Evolutionary conservation across 2,888 invertebrate species (phyloP).

Genomic region (Zhuqinia jingwanae): DNA sequence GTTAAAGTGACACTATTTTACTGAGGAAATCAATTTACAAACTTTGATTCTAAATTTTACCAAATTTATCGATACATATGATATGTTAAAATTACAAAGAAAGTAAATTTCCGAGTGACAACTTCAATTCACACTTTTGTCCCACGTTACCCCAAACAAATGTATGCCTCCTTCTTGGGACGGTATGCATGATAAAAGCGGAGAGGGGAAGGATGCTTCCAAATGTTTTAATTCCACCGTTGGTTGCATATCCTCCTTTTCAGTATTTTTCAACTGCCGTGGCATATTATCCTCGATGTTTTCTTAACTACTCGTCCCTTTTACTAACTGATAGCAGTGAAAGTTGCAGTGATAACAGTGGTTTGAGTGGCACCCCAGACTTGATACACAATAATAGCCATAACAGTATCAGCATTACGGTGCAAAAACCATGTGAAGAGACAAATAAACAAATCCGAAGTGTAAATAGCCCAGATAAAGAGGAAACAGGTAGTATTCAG

Average conservation of each 20-base stretch:
- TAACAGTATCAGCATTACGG: not conserved
- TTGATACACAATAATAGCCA: not conserved
- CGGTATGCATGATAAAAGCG: slow-evolving; percentile 44
- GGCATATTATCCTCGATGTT: slow-evolving; percentile 10
- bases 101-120: not conserved
- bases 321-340: slow-evolving; percentile 26
- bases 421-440: not conserved
- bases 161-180: slow-evolving; percentile 53
- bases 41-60: not conserved
- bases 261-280: slow-evolving; percentile 6
- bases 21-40: not conserved
- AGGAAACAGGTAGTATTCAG: not conserved
- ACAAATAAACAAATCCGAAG: not conserved
- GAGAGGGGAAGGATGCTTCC: slow-evolving; percentile 77
- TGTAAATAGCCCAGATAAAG: not conserved
- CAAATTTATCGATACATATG: not conserved
- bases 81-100: not conserved
- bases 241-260: slow-evolving; percentile 63
- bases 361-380: not conserved
- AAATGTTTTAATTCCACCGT: slow-evolving; percentile 77
- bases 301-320: not conserved
- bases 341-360: not conserved
- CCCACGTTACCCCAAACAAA: slow-evolving; percentile 46
- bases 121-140: not conserved
- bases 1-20: too few species aligned